Base-by-base conservation (phyloP, 2,797 vertebrate genomes). In the Enteromius radiatus region DNA sequence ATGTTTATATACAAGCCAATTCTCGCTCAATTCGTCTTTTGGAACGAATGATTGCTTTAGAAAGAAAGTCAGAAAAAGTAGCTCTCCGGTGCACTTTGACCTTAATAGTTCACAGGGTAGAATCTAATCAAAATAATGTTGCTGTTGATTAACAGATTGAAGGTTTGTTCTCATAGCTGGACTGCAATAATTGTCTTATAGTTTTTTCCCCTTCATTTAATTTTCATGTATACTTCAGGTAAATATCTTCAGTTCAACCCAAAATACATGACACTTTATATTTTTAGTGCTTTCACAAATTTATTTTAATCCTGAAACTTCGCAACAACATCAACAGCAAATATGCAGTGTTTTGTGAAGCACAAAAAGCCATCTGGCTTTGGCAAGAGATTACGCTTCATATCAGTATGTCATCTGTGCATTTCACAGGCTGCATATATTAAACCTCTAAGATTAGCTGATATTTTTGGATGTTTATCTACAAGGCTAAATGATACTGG, bases 381-480 rank as follows among this genome's bases (percentile, higher is more conserved):
- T 38, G 41, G 38, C 56, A 56, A 15, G 15, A 26, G 26, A 11
- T 33, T 23, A 23, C 6, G 14, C 19, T 19, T 49, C 47, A 31
- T 41, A 36, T 78, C 54, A 47, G 65, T 21, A 64, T 67, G 71
- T 85, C 94, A 94, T 65, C 90, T 95, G 94, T 80, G 47, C 68
- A 84, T 82, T 94, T 95, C 94, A 85, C 94, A 93, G 80, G 80
- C 19, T 12, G 1, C 28, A 31, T 76, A 73, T 73, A 80, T 41
- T 71, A 70, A 52, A 78, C 54, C 49, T 3, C 28, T 61, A 63
- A 83, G 92, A 93, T 38, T 92, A 92, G 86, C 74, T 76, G 78
- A n/a, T 92, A 86, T 93, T 90, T 91, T 78, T 49, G 76, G 87
- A 85, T 78, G 54, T 90, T 89, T 90, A 88, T 91, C 89, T 84